Evolutionary conservation across 2,888 invertebrate genomes (phyloP).

Genomic region (Trypoxylon attenuatum): DNA sequence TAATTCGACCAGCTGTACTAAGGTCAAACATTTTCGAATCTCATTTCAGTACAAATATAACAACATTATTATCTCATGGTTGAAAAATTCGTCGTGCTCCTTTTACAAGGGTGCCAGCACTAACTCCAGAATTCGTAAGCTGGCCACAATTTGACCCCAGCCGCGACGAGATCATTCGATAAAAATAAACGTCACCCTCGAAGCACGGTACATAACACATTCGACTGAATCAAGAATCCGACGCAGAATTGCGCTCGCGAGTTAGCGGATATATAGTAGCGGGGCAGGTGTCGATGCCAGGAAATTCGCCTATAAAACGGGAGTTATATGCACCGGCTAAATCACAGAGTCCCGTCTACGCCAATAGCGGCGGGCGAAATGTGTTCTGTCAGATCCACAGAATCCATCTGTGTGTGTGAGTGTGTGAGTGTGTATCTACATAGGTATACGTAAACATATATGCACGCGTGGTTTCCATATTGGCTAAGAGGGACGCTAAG

Average conservation of each 20-base stretch:
- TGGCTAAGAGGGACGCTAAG: constrained; percentile 49
- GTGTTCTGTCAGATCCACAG: background rate
- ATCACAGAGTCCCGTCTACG: constrained; percentile 23
- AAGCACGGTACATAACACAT: background rate
- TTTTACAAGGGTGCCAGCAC: no score
- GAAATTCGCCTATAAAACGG: constrained; percentile 38
- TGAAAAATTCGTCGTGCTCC: no score
- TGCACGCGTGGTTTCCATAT: no score
- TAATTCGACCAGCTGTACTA: no score
- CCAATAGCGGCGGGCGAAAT: constrained; percentile 14
- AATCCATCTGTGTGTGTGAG: background rate
- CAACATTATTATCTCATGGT: no score
- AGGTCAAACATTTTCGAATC: no score
- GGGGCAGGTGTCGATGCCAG: constrained; percentile 35
- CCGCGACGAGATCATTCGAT: no score
- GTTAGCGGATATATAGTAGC: constrained; percentile 9
- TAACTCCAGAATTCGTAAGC: no score
- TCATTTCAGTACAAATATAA: no score
- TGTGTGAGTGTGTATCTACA: no score
- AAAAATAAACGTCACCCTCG: constrained; percentile 7
- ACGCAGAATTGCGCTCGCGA: constrained; percentile 6
- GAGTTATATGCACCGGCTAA: constrained; percentile 26
- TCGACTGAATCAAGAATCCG: constrained; percentile 21
- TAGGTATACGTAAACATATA: no score
- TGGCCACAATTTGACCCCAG: no score